Evolutionary conservation across 2,113 vertebrate species (phyloP), one percentile per base, ranked within the genome.

Genomic region (Semicossyphus pulcher): DNA sequence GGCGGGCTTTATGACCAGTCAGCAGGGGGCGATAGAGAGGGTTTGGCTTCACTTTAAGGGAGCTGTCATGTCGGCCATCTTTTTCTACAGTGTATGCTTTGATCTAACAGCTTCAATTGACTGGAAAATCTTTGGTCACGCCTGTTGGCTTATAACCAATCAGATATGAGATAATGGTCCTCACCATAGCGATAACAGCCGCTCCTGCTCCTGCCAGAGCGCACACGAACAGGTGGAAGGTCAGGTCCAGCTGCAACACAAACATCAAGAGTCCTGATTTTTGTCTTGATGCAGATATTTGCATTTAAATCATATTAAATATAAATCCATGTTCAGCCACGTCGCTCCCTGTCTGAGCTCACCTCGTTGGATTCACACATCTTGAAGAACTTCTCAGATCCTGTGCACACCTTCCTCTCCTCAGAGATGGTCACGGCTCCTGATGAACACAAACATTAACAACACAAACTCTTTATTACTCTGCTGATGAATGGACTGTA

Each of bases 341-440:
- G 28, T 39, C 12, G n/a, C 34, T 34, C 20, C 1, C 3, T 29
- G 10, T 34, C 16, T 49, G 5, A 2, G 94, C 84, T 81, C 18
- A 99, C 98, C 94, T 99, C 98, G 51, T 96, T 97, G 71, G 97
- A 99, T 78, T 96, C 95, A 66, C 98, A 99, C 96, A 99, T 96
- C 89, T 96, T 96, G 76, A 92, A 48, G 91, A 99, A 99, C 85
- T 95, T 97, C 84, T 96, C 96, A 51, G 95, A 95, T 66, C 90
- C 87, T 1, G 95, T 95, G 75, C 98, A 99, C 71, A 99, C 91
- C 86, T 95, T 98, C 93, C 92, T 98, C 76, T 97, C 96, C 47
- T 99, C 97, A 75, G 92, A 93, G 88, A 96, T 88, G 49, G 95
- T 93, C 86, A 98, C 96, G 49, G 96, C 95, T 67, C 98, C 98